These are phyloP conservation scores for Diachasma alloeum DNA, from an alignment of 1,140 invertebrate species.

Conservation along the genomic window DNA sequence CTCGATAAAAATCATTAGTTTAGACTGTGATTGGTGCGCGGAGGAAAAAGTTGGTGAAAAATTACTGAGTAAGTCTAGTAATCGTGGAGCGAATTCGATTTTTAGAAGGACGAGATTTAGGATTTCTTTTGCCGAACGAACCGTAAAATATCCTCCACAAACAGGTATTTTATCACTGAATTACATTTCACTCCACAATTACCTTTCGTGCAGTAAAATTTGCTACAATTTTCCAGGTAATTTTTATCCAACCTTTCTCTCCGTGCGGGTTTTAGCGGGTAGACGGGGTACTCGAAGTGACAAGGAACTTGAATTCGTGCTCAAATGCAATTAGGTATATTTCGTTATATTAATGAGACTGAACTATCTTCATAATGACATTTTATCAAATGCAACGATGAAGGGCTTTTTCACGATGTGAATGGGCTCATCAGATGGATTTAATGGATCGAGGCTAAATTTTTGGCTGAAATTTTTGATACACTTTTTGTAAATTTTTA, in stretches of 20 bases:
- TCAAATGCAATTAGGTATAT: constrained; percentile 9
- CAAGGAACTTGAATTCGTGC: constrained; percentile 4
- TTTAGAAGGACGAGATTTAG: too few relatives aligned
- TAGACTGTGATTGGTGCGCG: not conserved
- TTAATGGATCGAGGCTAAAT: too few relatives aligned
- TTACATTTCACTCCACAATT: too few relatives aligned
- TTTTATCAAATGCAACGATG: not conserved
- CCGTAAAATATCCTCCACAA: too few relatives aligned
- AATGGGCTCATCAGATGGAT: too few relatives aligned
- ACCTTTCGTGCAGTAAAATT: too few relatives aligned
- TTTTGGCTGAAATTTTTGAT: too few relatives aligned
- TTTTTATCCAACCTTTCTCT: too few relatives aligned
- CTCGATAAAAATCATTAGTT: not conserved
- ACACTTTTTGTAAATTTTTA: too few relatives aligned
- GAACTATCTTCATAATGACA: not conserved
- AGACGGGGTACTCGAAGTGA: not conserved
- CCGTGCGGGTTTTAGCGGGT: not conserved
- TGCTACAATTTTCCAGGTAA: too few relatives aligned
- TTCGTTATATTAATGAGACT: not conserved
- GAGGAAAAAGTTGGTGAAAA: not conserved
- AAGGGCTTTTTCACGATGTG: not conserved
- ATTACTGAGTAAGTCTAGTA: not conserved
- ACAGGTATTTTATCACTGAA: too few relatives aligned
- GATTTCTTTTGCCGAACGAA: too few relatives aligned
- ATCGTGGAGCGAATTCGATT: not conserved